Evolutionary conservation across 64 coral and sea anemone species (phyloP).

Genomic region (Montipora sp.): DNA sequence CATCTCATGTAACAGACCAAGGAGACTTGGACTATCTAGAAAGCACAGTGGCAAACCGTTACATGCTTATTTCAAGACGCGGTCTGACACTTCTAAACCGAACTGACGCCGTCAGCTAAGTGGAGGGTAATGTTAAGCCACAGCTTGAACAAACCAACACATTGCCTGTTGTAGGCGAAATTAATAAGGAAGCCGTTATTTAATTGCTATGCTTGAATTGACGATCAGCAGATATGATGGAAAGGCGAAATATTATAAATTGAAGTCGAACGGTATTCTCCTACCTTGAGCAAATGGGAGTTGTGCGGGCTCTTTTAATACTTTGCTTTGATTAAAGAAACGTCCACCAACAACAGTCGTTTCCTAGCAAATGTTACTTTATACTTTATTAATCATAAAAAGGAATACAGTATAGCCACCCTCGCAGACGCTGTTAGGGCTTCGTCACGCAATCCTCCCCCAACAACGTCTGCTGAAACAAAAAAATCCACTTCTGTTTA

Average conservation of each 20-base stretch:
- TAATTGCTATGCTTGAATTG: too few species aligned
- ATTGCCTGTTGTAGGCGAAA: too few species aligned
- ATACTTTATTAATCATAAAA: neutral
- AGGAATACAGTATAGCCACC: neutral
- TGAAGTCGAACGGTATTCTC: neutral
- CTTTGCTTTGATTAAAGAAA: neutral
- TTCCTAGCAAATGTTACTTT: neutral
- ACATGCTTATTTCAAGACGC: conserved; percentile 41
- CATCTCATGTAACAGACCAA: conserved; percentile 49
- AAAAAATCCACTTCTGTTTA: too few species aligned
- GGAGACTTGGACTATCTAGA: conserved; percentile 74
- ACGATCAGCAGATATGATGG: too few species aligned
- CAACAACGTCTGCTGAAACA: too few species aligned
- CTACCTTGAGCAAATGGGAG: too few species aligned
- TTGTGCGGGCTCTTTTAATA: too few species aligned
- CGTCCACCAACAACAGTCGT: neutral
- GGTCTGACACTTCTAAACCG: neutral
- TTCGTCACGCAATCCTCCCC: too few species aligned
- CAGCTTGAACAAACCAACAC: too few species aligned
- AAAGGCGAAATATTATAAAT: neutral
- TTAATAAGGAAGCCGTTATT: too few species aligned
- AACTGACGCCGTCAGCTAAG: neutral
- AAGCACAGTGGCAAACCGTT: conserved; percentile 20
- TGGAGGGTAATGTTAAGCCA: neutral
- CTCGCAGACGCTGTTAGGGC: too few species aligned